A percentile compares a stretch with the other conserved stretches of the same genome.
Conservation (phyloP, 1,140 invertebrate species). For the Philopotamus ludificatus region DNA sequence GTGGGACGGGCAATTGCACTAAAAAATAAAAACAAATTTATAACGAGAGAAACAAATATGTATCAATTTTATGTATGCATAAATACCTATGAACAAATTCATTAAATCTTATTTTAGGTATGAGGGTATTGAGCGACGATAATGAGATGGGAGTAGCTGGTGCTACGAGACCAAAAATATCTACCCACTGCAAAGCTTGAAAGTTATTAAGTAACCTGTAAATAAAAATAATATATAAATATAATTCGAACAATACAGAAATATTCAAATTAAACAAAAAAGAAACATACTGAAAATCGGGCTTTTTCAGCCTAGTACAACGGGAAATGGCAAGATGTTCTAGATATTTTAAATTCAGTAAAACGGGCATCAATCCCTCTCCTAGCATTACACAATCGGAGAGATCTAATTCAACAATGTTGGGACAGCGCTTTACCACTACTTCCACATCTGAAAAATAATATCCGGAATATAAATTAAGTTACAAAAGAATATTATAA, state of each 20-base stretch:
- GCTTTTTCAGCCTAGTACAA: constrained; percentile 74
- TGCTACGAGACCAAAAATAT: constrained; percentile 74
- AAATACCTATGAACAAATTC: constrained; percentile 58
- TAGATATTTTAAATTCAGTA: constrained; percentile 67
- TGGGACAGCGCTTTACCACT: constrained; percentile 65
- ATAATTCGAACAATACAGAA: background rate
- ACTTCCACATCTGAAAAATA: constrained; percentile 62
- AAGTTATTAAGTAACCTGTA: constrained; percentile 58
- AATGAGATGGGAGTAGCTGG: constrained; percentile 47
- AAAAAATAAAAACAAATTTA: constrained; percentile 58
- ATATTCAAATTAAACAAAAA: constrained; percentile 35
- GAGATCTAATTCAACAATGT: constrained; percentile 79
- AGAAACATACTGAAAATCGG: constrained; percentile 60
- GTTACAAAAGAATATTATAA: background rate
- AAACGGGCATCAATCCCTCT: constrained; percentile 56
- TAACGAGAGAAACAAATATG: constrained; percentile 42
- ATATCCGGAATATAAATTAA: background rate
- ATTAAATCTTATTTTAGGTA: constrained; percentile 57
- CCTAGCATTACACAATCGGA: constrained; percentile 80
- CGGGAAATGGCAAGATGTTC: constrained; percentile 81
- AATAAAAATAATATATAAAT: constrained; percentile 16
- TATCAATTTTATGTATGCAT: constrained; percentile 45
- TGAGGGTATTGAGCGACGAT: constrained; percentile 51
- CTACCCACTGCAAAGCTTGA: constrained; percentile 65
- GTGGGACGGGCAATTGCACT: constrained; percentile 85